These are phyloP conservation scores for Cryptomyrus ogoouensis DNA, from an alignment of 2,113 vertebrate genomes.

Conservation along the genomic window DNA sequence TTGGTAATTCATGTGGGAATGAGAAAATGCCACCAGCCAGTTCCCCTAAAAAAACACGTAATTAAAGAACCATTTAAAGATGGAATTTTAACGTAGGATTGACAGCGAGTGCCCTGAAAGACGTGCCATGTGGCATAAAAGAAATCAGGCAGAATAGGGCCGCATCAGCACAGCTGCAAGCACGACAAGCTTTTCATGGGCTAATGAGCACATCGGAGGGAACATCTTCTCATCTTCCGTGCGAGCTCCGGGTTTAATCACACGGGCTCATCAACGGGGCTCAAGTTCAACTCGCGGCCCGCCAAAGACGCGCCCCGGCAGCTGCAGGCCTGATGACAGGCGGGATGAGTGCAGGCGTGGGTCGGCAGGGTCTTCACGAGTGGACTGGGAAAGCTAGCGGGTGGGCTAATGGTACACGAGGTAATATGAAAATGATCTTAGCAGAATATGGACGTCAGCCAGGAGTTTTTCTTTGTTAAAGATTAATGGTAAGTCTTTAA, in stretches of 20 bases:
- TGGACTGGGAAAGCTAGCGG: not conserved
- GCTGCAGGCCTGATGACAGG: not conserved
- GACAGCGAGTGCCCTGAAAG: not conserved
- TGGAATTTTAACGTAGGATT: not conserved
- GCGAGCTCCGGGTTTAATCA: not conserved
- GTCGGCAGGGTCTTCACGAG: too few species aligned
- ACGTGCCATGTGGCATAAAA: not conserved
- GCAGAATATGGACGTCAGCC: not conserved
- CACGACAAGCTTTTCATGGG: not conserved
- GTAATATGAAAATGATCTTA: not conserved
- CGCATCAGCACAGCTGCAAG: not conserved
- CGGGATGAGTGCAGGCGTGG: not conserved
- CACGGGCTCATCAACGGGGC: not conserved
- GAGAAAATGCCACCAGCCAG: not conserved
- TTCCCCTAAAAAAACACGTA: not conserved
- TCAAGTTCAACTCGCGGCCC: not conserved
- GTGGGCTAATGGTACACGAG: not conserved
- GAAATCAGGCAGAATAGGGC: conserved; percentile 9
- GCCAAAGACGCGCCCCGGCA: not conserved
- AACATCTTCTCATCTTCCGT: not conserved
- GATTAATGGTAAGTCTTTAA: not conserved
- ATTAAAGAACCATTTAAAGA: not conserved
- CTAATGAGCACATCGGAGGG: conserved; percentile 3
- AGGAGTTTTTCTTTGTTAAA: not conserved
- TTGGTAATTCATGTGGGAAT: not conserved